A percentile compares a stretch with the other conserved stretches of the same genome.
Evolutionary conservation across 2,113 vertebrate genomes (phyloP).

Genomic region (Leptodactylus fuscus): DNA sequence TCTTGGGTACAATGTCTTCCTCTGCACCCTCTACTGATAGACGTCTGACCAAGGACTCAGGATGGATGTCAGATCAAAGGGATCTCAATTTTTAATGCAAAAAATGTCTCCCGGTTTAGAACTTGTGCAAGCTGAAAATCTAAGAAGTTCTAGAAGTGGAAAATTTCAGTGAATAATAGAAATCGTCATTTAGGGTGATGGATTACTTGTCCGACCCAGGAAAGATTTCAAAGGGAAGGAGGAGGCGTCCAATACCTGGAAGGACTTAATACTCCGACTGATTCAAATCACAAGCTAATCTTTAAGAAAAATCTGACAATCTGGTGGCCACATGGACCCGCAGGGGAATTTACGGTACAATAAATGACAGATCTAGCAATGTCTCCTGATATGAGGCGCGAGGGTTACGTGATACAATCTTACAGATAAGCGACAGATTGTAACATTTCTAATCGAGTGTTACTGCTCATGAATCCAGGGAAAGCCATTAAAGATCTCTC

Average conservation of each 20-base stretch:
- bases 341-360: background rate
- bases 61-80: too few relatives aligned
- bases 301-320: constrained; percentile 2
- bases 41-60: too few relatives aligned
- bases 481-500: background rate
- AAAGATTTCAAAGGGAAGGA: background rate
- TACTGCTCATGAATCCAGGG: background rate
- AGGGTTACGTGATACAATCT: background rate
- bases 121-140: background rate
- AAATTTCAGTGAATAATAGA: background rate
- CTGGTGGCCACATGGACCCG: background rate
- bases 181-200: background rate
- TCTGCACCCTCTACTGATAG: too few relatives aligned
- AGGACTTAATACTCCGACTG: background rate
- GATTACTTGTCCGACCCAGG: background rate
- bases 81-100: too few relatives aligned
- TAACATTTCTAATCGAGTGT: background rate
- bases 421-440: background rate
- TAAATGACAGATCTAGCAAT: background rate
- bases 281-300: constrained; percentile 5
- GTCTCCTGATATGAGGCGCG: background rate
- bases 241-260: background rate
- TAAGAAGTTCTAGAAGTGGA: background rate
- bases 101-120: too few relatives aligned
- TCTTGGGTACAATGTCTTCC: too few relatives aligned